phyloP scores from a whole-genome alignment of 1,140 invertebrate species.

The Zaprionus taronus region DNA sequence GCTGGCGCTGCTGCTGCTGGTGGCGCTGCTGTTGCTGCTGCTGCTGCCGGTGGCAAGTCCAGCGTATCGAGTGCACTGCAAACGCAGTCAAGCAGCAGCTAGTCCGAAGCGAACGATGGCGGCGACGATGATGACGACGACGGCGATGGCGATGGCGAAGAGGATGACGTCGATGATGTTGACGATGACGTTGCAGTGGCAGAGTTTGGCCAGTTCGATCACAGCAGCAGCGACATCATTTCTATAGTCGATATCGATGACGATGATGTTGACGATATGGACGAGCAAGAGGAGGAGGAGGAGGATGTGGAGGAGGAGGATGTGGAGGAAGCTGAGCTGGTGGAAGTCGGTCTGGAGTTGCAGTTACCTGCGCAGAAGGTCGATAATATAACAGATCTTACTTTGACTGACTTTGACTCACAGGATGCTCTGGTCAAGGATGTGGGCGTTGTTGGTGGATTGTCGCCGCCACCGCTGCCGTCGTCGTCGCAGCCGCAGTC shows the following conservation, averaged over 20 bases:
- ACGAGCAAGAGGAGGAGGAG: constrained; percentile 30
- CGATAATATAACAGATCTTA: constrained; percentile 30
- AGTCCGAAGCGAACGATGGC: constrained; percentile 65
- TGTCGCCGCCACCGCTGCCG: not conserved
- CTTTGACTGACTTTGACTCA: constrained; percentile 60
- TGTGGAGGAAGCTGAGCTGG: constrained; percentile 25
- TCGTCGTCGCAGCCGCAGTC: not conserved
- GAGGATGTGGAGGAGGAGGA: constrained; percentile 36
- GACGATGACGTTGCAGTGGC: not conserved
- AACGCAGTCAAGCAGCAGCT: constrained; percentile 73
- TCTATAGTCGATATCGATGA: constrained; percentile 72
- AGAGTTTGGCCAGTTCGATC: constrained; percentile 14
- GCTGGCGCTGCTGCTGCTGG: not conserved
- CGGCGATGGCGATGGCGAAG: constrained; percentile 6
- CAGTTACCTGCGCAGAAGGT: constrained; percentile 18
- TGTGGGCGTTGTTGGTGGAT: constrained; percentile 65
- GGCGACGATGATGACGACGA: constrained; percentile 15
- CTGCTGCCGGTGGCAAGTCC: constrained; percentile 11
- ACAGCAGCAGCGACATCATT: constrained; percentile 59
- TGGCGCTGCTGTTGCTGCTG: not conserved
- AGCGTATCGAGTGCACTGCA: constrained; percentile 55
- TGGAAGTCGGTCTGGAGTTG: constrained; percentile 15
- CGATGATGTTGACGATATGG: constrained; percentile 33
- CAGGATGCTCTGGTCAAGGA: constrained; percentile 71
- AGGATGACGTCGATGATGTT: constrained; percentile 4